These are phyloP conservation scores for Bilobella aurantiaca DNA, from an alignment of 1,140 invertebrate genomes.

Conservation along the genomic window DNA sequence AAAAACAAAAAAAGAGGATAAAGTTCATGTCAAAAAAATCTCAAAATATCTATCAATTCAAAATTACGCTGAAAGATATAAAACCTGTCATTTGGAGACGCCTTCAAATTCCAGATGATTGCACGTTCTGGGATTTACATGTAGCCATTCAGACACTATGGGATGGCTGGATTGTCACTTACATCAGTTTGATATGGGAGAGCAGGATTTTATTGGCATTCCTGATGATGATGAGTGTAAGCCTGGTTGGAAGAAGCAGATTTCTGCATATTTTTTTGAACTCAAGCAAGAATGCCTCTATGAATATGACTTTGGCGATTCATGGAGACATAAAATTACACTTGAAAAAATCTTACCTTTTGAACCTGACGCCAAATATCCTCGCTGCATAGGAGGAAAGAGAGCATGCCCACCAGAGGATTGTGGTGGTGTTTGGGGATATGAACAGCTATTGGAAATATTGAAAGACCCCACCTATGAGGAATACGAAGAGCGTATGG, in stretches of 20 bases:
- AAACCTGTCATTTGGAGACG: neutral
- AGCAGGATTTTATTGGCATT: neutral
- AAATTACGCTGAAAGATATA: neutral
- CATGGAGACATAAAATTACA: neutral
- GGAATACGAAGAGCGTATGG: neutral
- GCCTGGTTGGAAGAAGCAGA: neutral
- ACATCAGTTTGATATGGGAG: neutral
- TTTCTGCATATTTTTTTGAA: neutral
- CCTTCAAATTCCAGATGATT: neutral
- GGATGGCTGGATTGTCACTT: neutral
- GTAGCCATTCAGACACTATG: neutral
- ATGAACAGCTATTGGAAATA: neutral
- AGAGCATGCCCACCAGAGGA: slow-evolving; percentile 10
- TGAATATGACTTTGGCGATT: neutral
- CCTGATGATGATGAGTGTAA: neutral
- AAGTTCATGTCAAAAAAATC: no score
- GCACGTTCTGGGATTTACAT: neutral
- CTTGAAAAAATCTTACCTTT: neutral
- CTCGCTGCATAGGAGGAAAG: neutral
- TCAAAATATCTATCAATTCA: neutral
- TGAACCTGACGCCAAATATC: neutral
- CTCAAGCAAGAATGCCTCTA: neutral
- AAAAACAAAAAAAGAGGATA: no score
- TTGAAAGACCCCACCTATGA: neutral
- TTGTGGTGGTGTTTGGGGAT: slow-evolving; percentile 5